These are phyloP conservation scores for Bradypodion pumilum DNA, from an alignment of 2,797 vertebrate species.

Conservation along the genomic window DNA sequence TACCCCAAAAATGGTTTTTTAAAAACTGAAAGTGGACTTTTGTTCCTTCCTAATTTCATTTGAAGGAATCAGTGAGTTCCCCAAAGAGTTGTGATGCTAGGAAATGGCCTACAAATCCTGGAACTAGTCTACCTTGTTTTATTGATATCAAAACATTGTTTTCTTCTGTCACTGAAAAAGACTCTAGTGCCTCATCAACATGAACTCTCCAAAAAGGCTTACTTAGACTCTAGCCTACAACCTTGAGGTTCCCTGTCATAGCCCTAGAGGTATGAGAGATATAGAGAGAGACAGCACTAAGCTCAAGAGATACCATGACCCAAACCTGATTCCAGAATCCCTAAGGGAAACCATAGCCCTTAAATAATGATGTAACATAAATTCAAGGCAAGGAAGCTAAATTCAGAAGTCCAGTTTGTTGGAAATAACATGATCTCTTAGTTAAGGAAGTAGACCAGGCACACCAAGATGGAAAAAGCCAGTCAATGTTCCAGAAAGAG, in stretches of 20 bases:
- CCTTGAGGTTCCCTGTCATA: too few relatives aligned
- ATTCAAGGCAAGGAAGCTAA: not conserved
- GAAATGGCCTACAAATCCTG: too few relatives aligned
- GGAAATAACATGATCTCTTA: not conserved
- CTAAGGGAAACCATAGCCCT: not conserved
- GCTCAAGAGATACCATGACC: not conserved
- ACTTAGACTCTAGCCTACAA: too few relatives aligned
- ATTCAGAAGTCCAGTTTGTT: not conserved
- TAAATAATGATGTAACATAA: not conserved
- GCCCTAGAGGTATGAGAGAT: not conserved
- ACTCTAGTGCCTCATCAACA: not conserved
- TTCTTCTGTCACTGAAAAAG: not conserved
- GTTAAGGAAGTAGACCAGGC: not conserved
- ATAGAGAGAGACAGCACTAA: not conserved
- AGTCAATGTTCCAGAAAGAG: not conserved
- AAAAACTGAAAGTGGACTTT: too few relatives aligned
- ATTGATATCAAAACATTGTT: not conserved
- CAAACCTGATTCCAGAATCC: not conserved
- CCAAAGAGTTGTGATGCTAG: too few relatives aligned
- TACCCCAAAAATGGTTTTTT: too few relatives aligned
- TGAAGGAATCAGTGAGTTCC: too few relatives aligned
- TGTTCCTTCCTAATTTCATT: too few relatives aligned
- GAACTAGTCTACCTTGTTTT: too few relatives aligned
- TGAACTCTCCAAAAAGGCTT: not conserved
- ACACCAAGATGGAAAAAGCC: not conserved